Evolutionary conservation across 2,888 invertebrate genomes (phyloP), one percentile per base, ranked within the genome.

Genomic region (Stenolophus ochropezus): DNA sequence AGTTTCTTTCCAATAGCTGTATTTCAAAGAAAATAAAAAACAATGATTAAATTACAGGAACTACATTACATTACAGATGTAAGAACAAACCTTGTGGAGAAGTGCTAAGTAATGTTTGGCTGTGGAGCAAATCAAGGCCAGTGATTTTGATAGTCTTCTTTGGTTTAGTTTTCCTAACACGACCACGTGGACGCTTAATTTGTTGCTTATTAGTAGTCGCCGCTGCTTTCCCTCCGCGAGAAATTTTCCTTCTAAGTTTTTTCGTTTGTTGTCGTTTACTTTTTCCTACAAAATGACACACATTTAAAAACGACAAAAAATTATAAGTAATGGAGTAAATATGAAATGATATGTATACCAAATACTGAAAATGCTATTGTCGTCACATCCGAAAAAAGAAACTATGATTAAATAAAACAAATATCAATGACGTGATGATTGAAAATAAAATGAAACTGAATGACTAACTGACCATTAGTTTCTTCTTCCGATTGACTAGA

Each of bases 61-160:
- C n/a, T n/a, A n/a, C n/a, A n/a, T n/a, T n/a, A n/a, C 16, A 69
- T 16, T 33, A 14, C 3, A 69, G 16, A n/a, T 51, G 53, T 51
- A 49, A 49, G 11, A 21, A 20, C 51, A 27, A 89, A 90, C 93
- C 93, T 88, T 95, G 95, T 75, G 94, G 93, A 20, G 95, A 94
- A 16, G 97, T 97, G 87, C 97, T 97, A 4, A 96, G 92, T 84
- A 97, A 91, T 47, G 97, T 97, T 89, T 97, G 95, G 85, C 94
- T 96, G 89, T 97, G 97, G 84, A 97, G 90, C 85, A 97, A 91
- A 90, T 97, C 97, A 85, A 97, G 91, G 16, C 97, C 97, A 84
- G 94, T 95, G 87, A 97, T 97, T 89, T 95, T 94, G 69, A 94
- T 90, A 4, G 93, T 90, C 85, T 94, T 93, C 88, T 94, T 94